Evolutionary conservation across 1,140 invertebrate genomes (phyloP), one percentile per base, ranked within the genome.

Genomic region (Drosophila fuyamai): DNA sequence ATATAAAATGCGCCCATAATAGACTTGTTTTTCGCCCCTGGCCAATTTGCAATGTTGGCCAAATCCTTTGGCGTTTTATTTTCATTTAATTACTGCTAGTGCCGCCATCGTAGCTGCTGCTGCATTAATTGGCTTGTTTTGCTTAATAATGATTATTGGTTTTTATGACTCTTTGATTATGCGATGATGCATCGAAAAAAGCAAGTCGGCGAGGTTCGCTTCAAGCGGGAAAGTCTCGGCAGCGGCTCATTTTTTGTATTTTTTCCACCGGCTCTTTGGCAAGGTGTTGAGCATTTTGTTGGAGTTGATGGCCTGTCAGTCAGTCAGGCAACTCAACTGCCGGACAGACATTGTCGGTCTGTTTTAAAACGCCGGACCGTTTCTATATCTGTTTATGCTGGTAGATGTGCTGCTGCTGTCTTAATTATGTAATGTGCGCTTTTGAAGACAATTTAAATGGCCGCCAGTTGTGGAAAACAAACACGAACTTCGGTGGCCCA

Each of bases 91-190:
- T 88, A 88, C 76, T 70, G 80, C 54, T 66, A 41, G 60, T 40
- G 76, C 41, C 12, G 44, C 14, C 40, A 68, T 16, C 36, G 56
- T 14, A 44, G 51, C 8, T 54, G 62, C 38, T 61, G 62, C 53
- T 76, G 84, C 84, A 88, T 89, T 88, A 88, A 88, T 89, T 88
- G 83, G 83, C 83, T 88, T 88, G 83, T 88, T 88, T 88, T 79
- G 83, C 83, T 89, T 89, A 89, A 88, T 88, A 88, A 88, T 88
- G 84, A 88, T 88, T 88, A 88, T 88, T 88, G 84, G 83, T 88
- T 89, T 88, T 88, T 88, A 88, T 84, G 84, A 82, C 84, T 89
- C 84, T 89, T 88, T 88, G 83, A 88, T 88, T 88, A 84, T 89
- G 83, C 83, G 84, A 89, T 89, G 83, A 88, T 89, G 83, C 84